Base-by-base conservation (phyloP, 2,888 invertebrate genomes). In the Iselma pallidipennis region DNA sequence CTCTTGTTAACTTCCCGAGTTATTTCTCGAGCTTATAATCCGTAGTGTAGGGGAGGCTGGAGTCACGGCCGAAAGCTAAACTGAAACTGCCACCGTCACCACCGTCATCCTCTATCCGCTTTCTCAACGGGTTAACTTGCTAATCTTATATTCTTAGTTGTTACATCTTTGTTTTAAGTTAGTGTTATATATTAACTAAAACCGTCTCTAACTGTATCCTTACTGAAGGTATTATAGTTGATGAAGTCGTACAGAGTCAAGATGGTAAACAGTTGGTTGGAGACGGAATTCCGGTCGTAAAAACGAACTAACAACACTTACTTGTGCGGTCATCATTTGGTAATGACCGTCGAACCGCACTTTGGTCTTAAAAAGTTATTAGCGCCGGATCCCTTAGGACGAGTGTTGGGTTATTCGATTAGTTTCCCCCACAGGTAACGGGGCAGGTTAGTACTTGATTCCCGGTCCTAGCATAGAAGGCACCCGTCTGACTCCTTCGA, bases 21-120 rank as follows among this genome's bases (percentile, higher is more conserved):
- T 76, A 78, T 76, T 77, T 75, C 77, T 71, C 71, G 68, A 70
- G 74, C 77, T 75, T 77, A 79, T 78, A 79, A 79, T 78, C 78
- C 78, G 70, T 68, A 73, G 70, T 66, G 67, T 71, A 71, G 73
- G 72, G 72, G 71, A 62, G 55, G 33, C 31, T 63, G 51, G 67
- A 72, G 69, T 67, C 69, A 69, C 62, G 68, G 63, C 58, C 63
- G 52, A 65, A 63, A 63, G 56, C 59, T 54, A 60, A 65, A 42
- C 56, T 55, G 53, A 25, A 49, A 49, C 57, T n/a, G 19, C 45
- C 10, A 29, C 45, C 45, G 21, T 21, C 45, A 45, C 4, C 45
- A 45, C 2, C 7, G 21, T 45, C 54, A 48, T 6, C 51, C n/a
- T 57, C 57, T 55, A 54, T 54, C 57, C 51, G 50, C 60, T 59